Base-by-base conservation (phyloP, 2,888 invertebrate species). In the Drosophila limbata region DNA sequence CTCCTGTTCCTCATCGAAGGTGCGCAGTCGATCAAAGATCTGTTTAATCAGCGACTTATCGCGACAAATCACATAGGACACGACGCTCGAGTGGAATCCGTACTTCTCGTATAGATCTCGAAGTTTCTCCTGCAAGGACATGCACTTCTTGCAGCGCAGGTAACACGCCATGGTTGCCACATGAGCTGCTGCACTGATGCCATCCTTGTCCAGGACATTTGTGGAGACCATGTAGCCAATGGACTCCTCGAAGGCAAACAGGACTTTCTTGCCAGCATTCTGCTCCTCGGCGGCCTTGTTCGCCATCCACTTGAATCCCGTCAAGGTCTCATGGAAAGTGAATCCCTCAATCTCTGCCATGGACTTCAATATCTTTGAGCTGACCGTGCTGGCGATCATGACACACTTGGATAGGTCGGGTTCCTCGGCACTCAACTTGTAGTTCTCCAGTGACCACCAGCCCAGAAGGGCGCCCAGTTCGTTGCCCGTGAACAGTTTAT, bases 251-350 rank as follows among this genome's bases (percentile, higher is more conserved):
- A 97, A 99, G 0, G 98, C 98, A 93, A 99, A 98, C 50, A 99
- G 92, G 0, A 98, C 96, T 8, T 93, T 93, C 86, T 97, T 97
- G 21, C 95, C 96, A 59, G 95, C 92, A 59, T 94, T 93, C 39
- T 95, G 92, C 55, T 98, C 92, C 3, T 98, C 95, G 37, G 95
- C 93, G 0, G 96, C 94, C 86, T 95, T 95, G 92, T 99, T 99
- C 4, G 95, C 99, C 97, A 99, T 98, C 99, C 99, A 99, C 90
- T 99, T 99, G 92, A 99, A 99, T 0, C 99, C 99, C 0, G 99
- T 99, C 57, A 99, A 94, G 0, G 99, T 99, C 93, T 99, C 98
- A 69, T 94, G 93, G 75, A 95, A 95, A 78, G 95, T 94, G 68
- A 96, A 96, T 3, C 97, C 98, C 90, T 97, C 96, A 1, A 94